Evolutionary conservation across 37 sponge, comb jelly and placozoan genomes (phyloP), one percentile per base, ranked within the genome.

Genomic region (Cladorhizidae sp.): DNA sequence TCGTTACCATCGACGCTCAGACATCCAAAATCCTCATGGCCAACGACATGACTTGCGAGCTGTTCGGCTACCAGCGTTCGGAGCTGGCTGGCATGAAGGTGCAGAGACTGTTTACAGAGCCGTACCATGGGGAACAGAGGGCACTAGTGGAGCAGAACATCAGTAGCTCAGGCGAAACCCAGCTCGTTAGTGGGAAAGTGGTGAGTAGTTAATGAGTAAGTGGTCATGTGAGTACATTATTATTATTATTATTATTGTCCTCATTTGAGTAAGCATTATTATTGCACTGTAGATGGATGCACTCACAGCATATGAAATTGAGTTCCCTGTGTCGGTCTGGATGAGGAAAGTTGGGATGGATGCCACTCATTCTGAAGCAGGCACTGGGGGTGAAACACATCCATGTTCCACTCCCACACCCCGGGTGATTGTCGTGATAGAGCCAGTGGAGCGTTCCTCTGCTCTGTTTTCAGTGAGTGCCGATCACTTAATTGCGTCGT

Each of bases 261-360:
- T 12, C 17, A 17, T 54, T 12, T 54, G 55, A 43, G 58, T 22
- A 6, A 56, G 31, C 32, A 1, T 52, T 26, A 18, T 26, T 39
- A 8, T 68, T 9, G 14, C 5, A 36, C 3, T 40, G 40, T 32
- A 95, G 95, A 93, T 96, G 92, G 94, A 96, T 87, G 97, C 94
- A 39, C 69, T 93, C 33, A 78, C 83, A 12, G 51, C 81, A n/a
- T 67, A 73, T 78, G 94, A 92, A 1, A 63, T 58, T 7, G 83
- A 84, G 78, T 91, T 96, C 67, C 94, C 97, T 35, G 94, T 96
- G 57, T 93, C 94, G 0, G 88, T 96, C 77, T 96, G 97, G 97
- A 90, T 96, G 94, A 96, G 93, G 82, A 79, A 43, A 43, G 80
- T 94, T 17, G 59, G 75, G 12, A 45, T 40, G 8, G 75, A 75